Base-by-base conservation (phyloP, 2,797 vertebrate genomes). In the Cetoscarus ocellatus region DNA sequence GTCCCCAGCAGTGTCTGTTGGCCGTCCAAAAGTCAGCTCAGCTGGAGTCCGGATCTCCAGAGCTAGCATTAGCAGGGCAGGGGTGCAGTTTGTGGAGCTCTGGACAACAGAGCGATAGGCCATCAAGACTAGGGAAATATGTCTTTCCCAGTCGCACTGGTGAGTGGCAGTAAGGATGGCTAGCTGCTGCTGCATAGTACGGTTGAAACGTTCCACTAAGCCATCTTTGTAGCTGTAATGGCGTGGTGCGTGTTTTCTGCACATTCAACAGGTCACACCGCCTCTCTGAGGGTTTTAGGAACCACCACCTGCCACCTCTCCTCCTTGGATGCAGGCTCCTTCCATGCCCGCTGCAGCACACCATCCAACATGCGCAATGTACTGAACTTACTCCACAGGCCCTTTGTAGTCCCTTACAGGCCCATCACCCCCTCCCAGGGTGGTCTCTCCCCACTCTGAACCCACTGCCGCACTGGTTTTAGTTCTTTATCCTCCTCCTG, bases 311-410 rank as follows among this genome's bases (percentile, higher is more conserved):
- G 57, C 69, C 73, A 80, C 5, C 38, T 43, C 11, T 18, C 35
- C 47, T 80, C 72, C 7, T 64, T 60, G 0, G 48, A 71, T 0
- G 43, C 63, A 12, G 72, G 68, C 15, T 61, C 52, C 8, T 50
- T 65, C 65, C 68, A 83, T 0, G 38, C 52, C 12, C 58, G 11
- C 67, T 49, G 2, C 67, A 42, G 10, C 40, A 70, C 52, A 2
- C 66, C 58, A 0, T 71, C 36, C 2, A 0, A 3, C 14, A 78
- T 43, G 0, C 15, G n/a, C n/a, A 17, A 49, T 45, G 14, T 7
- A 6, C 15, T 34, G 17, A 60, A 75, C 44, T 55, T 60, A 0
- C 45, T 19, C 61, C 65, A 55, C 6, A 71, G 61, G 10, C 62
- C 52, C 12, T 78, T 78, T 0, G 50, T 71, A 6, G 27, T 8